phyloP scores from a whole-genome alignment of 1,140 invertebrate genomes.

The Drosophila repleta region DNA sequence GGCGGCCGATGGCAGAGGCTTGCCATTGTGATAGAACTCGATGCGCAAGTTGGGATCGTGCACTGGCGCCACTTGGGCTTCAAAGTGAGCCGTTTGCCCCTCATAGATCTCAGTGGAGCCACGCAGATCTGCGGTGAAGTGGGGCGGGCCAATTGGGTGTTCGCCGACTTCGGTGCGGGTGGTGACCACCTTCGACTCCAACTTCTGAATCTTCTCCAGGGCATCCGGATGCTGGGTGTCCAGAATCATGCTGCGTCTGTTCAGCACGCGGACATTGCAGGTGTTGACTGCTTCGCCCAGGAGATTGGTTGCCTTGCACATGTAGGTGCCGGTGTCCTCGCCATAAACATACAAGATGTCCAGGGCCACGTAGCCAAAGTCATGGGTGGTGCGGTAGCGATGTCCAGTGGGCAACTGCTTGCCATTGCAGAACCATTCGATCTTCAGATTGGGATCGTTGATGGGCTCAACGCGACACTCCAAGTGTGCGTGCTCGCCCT shows the following conservation, averaged over 20 bases:
- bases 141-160: slow-evolving; percentile 90
- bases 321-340: slow-evolving; percentile 97
- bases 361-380: slow-evolving; percentile 97
- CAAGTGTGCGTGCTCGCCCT: slow-evolving; percentile 96
- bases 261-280: slow-evolving; percentile 92
- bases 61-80: slow-evolving; percentile 95
- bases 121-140: slow-evolving; percentile 92
- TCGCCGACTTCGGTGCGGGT: slow-evolving; percentile 92
- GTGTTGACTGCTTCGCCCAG: slow-evolving; percentile 96
- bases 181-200: slow-evolving; percentile 92
- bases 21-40: slow-evolving; percentile 96
- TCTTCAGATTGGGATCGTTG: slow-evolving; percentile 96
- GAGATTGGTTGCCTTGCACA: slow-evolving; percentile 96
- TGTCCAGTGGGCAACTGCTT: slow-evolving; percentile 91
- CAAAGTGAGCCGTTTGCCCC: slow-evolving; percentile 95
- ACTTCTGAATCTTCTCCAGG: slow-evolving; percentile 94
- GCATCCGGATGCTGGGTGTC: slow-evolving; percentile 97
- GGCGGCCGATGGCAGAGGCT: slow-evolving; percentile 92
- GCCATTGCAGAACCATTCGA: slow-evolving; percentile 98
- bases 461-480: slow-evolving; percentile 98
- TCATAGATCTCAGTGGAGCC: slow-evolving; percentile 93
- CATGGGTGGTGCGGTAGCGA: slow-evolving; percentile 95
- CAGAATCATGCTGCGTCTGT: slow-evolving; percentile 92
- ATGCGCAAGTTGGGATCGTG: slow-evolving; percentile 95
- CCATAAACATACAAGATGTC: slow-evolving; percentile 97